Conservation (phyloP, 2,888 invertebrate species). For the Nephrotoma flavescens region DNA sequence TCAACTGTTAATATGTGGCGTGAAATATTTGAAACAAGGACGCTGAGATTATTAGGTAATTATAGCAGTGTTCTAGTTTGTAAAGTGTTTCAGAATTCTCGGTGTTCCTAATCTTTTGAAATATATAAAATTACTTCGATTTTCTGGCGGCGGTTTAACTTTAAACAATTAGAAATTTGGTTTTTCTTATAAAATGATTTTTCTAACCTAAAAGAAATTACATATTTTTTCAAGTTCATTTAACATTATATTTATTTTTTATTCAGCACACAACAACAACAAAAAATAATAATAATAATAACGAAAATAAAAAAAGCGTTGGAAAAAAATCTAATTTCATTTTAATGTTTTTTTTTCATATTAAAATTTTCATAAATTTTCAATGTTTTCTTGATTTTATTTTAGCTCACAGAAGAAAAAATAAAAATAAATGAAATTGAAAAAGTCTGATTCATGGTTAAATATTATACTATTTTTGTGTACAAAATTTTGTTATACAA, state of each 20-base stretch:
- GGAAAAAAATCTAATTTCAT: background rate
- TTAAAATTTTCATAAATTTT: background rate
- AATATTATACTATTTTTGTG: background rate
- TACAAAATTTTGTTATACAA: background rate
- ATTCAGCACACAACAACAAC: background rate
- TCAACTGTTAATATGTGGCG: background rate
- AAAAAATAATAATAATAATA: background rate
- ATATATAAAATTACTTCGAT: too few relatives aligned
- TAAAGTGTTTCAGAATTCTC: too few relatives aligned
- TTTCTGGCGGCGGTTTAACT: too few relatives aligned
- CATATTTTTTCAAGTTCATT: background rate
- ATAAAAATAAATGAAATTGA: background rate
- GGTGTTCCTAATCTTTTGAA: too few relatives aligned
- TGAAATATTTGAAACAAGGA: background rate
- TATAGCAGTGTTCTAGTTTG: too few relatives aligned
- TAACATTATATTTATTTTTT: background rate
- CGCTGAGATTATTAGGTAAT: too few relatives aligned
- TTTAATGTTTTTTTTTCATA: background rate
- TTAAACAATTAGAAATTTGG: too few relatives aligned
- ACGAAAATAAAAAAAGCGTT: background rate
- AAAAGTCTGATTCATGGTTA: background rate
- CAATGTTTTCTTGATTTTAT: background rate
- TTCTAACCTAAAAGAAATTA: background rate
- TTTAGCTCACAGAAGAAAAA: background rate
- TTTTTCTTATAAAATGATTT: background rate